phyloP scores from a whole-genome alignment of 2,113 vertebrate genomes.

The Arvicanthis niloticus region DNA sequence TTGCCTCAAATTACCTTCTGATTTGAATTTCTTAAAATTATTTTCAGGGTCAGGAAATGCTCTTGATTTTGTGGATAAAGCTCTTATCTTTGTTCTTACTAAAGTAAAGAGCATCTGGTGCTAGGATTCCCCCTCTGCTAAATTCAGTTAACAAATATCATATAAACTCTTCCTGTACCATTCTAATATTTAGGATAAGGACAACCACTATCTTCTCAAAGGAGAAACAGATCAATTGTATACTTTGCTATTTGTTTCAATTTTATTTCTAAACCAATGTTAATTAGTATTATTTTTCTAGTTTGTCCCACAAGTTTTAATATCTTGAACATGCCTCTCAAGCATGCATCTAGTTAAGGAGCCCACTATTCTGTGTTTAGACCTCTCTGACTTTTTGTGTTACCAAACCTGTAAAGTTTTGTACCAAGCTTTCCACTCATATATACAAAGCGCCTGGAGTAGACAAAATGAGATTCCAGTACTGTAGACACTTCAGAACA shows the following conservation, averaged over 20 bases:
- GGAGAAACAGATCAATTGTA: background rate
- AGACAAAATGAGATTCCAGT: background rate
- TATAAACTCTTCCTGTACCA: too few relatives aligned
- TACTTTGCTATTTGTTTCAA: conserved; percentile 38
- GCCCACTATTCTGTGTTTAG: background rate
- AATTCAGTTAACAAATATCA: too few relatives aligned
- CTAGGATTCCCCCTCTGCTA: too few relatives aligned
- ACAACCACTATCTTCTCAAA: too few relatives aligned
- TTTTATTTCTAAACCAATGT: background rate
- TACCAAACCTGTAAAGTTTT: background rate
- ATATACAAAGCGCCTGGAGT: background rate
- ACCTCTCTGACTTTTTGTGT: background rate
- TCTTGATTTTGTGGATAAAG: too few relatives aligned
- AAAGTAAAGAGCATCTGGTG: too few relatives aligned
- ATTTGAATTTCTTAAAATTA: too few relatives aligned
- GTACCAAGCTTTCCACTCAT: background rate
- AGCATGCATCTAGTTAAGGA: too few relatives aligned
- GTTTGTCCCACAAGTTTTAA: background rate
- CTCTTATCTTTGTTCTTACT: too few relatives aligned
- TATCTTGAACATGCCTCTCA: background rate
- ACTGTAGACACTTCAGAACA: background rate
- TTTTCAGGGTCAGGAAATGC: too few relatives aligned
- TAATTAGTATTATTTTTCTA: background rate
- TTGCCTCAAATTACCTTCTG: too few relatives aligned
- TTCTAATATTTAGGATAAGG: too few relatives aligned